Evolutionary conservation across 2,888 invertebrate genomes (phyloP), one percentile per base, ranked within the genome.

Genomic region (Unio pictorum): DNA sequence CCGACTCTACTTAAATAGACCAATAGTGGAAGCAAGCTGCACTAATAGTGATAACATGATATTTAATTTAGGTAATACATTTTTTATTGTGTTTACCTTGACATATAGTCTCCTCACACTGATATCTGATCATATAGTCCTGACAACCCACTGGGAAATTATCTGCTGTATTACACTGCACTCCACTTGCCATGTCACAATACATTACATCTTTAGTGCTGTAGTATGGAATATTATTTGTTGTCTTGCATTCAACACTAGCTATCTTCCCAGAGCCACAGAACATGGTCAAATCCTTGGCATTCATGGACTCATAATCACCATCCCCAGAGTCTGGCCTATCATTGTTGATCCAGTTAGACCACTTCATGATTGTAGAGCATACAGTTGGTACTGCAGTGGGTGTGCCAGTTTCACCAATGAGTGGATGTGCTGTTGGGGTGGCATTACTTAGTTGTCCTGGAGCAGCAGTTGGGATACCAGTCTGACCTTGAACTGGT

Each of bases 111-210:
- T 75, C 62, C 57, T 83, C 81, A 67, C 87, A 87, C 68, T 79
- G 83, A 75, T 86, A 87, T 73, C 87, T 77, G 62, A 88, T 83
- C 81, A 87, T 86, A 74, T 86, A 89, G 72, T 89, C 87, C 18
- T 73, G 67, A 72, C 89, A 88, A 4, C 68, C 64, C 30, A 74
- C 56, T 34, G 79, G 78, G 64, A 69, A 69, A 67, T 82, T 85
- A 26, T 79, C 74, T 8, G 73, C 72, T 88, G 91, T 79, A 5
- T 66, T 59, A 86, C 96, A 96, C 3, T 93, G 89, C 0, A 96
- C 91, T 0, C 96, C 96, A 18, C 92, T 91, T 79, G 94, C 93
- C 71, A 95, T 86, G 59, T 83, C 80, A 74, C 89, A 89, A 11
- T 70, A 70, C 11, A 76, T 74, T 1, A 80, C 75, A 61, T 86